These are phyloP conservation scores for Portunus trituberculatus DNA, from an alignment of 1,140 invertebrate species.

Conservation along the genomic window DNA sequence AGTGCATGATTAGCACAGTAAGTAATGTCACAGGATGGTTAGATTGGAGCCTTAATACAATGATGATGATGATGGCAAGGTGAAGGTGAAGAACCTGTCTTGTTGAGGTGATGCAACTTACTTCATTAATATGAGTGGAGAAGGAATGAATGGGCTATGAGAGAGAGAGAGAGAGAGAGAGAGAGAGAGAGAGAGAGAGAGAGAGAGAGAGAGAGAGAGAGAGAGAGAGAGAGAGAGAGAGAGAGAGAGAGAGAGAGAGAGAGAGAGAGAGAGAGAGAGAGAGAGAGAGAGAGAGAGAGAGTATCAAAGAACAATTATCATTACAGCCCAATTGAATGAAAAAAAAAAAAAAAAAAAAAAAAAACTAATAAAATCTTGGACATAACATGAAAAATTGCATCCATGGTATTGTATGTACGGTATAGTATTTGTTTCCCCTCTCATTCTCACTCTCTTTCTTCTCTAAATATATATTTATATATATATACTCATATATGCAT, in stretches of 20 bases:
- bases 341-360: neutral
- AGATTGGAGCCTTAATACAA: neutral
- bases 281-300: conserved; percentile 35
- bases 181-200: neutral
- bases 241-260: conserved; percentile 33
- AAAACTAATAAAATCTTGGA: neutral
- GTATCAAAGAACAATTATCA: neutral
- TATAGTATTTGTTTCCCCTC: neutral
- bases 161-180: neutral
- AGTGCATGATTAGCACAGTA: neutral
- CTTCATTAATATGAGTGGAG: too few species aligned
- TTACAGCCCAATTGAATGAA: neutral
- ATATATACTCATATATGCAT: neutral
- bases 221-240: neutral
- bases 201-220: neutral
- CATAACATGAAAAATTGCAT: neutral
- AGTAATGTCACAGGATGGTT: neutral
- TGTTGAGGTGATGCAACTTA: too few species aligned
- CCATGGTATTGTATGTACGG: neutral
- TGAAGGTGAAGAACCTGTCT: neutral
- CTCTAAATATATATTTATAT: neutral
- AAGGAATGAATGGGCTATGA: too few species aligned
- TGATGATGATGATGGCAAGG: neutral
- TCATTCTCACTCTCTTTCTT: neutral
- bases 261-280: conserved; percentile 26